A percentile compares a stretch with the other conserved stretches of the same genome.
These are phyloP conservation scores for Brachionus asplanchnoidis DNA, from an alignment of 1,140 invertebrate genomes.

Conservation along the genomic window DNA sequence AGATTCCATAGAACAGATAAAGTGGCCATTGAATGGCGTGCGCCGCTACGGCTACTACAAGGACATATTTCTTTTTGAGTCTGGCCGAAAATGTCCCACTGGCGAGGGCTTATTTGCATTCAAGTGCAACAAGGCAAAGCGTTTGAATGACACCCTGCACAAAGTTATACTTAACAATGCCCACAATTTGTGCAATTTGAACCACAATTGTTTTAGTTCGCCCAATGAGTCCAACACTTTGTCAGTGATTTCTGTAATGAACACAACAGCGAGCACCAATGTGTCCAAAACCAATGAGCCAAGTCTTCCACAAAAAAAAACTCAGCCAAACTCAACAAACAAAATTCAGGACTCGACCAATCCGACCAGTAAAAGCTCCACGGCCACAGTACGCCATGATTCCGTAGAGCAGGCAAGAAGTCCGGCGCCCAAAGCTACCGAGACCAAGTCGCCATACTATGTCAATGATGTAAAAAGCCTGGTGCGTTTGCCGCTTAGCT, in stretches of 20 bases:
- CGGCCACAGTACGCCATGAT: background rate
- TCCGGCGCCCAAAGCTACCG: background rate
- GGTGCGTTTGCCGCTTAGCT: conserved; percentile 4
- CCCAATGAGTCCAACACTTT: background rate
- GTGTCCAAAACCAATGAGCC: background rate
- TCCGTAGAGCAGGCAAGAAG: background rate
- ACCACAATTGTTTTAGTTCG: background rate
- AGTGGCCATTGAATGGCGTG: conserved; percentile 33
- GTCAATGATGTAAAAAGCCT: conserved; percentile 19
- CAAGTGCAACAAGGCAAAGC: conserved; percentile 37
- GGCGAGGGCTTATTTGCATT: conserved; percentile 39
- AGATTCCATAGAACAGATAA: background rate
- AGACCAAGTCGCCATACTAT: background rate
- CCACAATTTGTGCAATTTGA: conserved; percentile 21
- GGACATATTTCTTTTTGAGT: conserved; percentile 39
- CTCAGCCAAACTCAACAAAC: background rate
- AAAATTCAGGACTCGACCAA: conserved; percentile 7
- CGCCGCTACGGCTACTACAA: conserved; percentile 37
- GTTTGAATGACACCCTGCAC: conserved; percentile 21
- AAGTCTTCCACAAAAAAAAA: conserved; percentile 12
- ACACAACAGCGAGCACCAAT: background rate
- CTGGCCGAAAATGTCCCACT: conserved; percentile 38
- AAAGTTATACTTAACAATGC: conserved; percentile 22
- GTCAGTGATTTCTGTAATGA: background rate
- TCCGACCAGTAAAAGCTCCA: background rate